phyloP scores from a whole-genome alignment of 2,888 invertebrate species.

The Poecilus cupreus region DNA sequence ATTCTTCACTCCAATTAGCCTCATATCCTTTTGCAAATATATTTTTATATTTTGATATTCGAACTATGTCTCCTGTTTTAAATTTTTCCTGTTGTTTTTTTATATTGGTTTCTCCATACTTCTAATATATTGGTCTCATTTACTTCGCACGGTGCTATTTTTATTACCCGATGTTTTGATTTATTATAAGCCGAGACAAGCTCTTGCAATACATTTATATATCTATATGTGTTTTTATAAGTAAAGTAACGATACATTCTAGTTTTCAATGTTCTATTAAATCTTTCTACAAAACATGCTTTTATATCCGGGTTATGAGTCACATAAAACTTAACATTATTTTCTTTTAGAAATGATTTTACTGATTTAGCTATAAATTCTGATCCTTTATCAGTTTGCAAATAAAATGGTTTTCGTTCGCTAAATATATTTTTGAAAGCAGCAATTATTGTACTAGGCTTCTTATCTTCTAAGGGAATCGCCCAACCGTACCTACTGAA shows the following conservation, averaged over 20 bases:
- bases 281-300: slow-evolving; percentile 66
- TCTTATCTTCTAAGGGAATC: slow-evolving; percentile 2
- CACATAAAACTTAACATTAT: slow-evolving; percentile 63
- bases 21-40: slow-evolving; percentile 19
- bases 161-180: slow-evolving; percentile 60
- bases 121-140: slow-evolving; percentile 18
- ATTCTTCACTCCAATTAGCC: slow-evolving; percentile 23
- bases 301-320: slow-evolving; percentile 66
- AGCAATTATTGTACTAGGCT: too few species aligned
- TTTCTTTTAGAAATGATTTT: slow-evolving; percentile 55
- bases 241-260: slow-evolving; percentile 66
- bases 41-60: slow-evolving; percentile 14
- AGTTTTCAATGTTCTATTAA: slow-evolving; percentile 66
- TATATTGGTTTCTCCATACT: slow-evolving; percentile 12
- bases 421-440: too few species aligned
- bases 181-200: slow-evolving; percentile 65
- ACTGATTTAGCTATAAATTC: slow-evolving; percentile 30
- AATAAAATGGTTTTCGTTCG: too few species aligned
- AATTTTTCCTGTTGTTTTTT: background rate
- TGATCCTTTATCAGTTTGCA: too few species aligned
- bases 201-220: slow-evolving; percentile 62
- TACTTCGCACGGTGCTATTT: slow-evolving; percentile 60
- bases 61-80: slow-evolving; percentile 23
- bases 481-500: slow-evolving; percentile 22
- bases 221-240: slow-evolving; percentile 63